A percentile compares a stretch with the other conserved stretches of the same genome.
These are phyloP conservation scores for Chrysolina haemoptera DNA, from an alignment of 2,888 invertebrate genomes.

Conservation along the genomic window DNA sequence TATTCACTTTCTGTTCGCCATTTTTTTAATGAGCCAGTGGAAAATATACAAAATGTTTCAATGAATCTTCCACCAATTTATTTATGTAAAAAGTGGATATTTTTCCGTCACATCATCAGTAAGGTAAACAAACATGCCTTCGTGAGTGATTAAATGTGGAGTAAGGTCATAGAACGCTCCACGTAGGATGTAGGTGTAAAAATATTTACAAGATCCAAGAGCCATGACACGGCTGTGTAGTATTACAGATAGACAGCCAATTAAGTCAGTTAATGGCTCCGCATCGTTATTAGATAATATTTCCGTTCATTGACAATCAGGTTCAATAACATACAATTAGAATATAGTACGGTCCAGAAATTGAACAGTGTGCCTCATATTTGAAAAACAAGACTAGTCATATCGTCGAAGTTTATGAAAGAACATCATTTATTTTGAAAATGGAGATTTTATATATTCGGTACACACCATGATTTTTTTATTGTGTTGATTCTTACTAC, in stretches of 20 bases:
- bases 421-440: too few species aligned
- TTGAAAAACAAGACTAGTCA: too few species aligned
- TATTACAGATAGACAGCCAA: constrained; percentile 25
- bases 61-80: neutral
- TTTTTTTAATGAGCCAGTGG: neutral
- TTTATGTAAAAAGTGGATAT: neutral
- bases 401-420: too few species aligned
- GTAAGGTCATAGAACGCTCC: constrained; percentile 32
- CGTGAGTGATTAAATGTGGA: constrained; percentile 16
- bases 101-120: neutral
- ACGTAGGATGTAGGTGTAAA: constrained; percentile 34
- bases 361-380: neutral
- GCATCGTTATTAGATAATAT: constrained; percentile 17
- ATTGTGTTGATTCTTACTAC: too few species aligned
- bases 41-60: neutral
- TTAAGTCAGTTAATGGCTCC: constrained; percentile 23
- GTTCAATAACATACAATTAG: constrained; percentile 3
- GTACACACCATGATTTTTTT: too few species aligned
- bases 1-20: too few species aligned
- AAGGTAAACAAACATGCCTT: constrained; percentile 23
- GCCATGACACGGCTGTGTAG: constrained; percentile 13
- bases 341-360: neutral
- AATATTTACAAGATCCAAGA: constrained; percentile 28
- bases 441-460: too few species aligned
- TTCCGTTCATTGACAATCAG: constrained; percentile 11